These are phyloP conservation scores for Callipepla squamata DNA, from an alignment of 2,113 vertebrate genomes.

Conservation along the genomic window DNA sequence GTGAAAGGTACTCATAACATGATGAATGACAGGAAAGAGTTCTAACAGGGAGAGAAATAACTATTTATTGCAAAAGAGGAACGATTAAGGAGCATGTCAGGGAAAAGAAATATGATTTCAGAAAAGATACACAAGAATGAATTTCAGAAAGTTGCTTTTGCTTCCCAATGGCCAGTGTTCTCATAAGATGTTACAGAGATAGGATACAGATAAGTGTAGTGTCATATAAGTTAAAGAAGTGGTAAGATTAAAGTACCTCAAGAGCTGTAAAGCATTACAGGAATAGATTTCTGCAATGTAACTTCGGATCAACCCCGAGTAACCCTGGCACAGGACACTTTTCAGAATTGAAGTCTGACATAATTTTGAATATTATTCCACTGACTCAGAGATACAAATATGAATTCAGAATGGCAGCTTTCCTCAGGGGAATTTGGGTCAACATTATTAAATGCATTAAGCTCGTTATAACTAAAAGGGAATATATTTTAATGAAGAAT, in stretches of 20 bases:
- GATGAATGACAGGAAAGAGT: constrained; percentile 52
- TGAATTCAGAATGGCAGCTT: background rate
- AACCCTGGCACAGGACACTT: background rate
- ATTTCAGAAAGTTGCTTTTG: constrained; percentile 28
- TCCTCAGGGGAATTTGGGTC: constrained; percentile 7
- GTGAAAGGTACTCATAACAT: background rate
- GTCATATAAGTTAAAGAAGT: background rate
- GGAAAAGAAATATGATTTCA: constrained; percentile 49
- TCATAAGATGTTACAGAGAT: constrained; percentile 5
- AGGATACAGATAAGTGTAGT: background rate
- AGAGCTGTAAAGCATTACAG: background rate
- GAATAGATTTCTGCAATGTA: background rate
- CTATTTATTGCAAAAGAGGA: constrained; percentile 38
- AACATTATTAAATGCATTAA: constrained; percentile 46
- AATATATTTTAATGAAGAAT: constrained; percentile 51
- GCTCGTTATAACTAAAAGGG: constrained; percentile 52
- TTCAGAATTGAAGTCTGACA: background rate
- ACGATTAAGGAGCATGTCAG: constrained; percentile 16
- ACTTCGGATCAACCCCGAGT: background rate
- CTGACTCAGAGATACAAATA: constrained; percentile 16
- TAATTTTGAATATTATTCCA: background rate
- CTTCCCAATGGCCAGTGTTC: constrained; percentile 3
- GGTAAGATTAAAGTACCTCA: background rate
- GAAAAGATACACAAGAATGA: background rate
- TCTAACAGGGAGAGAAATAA: constrained; percentile 48